Evolutionary conservation across 1,140 invertebrate genomes (phyloP), one percentile per base, ranked within the genome.

Genomic region (Nebria ingens): DNA sequence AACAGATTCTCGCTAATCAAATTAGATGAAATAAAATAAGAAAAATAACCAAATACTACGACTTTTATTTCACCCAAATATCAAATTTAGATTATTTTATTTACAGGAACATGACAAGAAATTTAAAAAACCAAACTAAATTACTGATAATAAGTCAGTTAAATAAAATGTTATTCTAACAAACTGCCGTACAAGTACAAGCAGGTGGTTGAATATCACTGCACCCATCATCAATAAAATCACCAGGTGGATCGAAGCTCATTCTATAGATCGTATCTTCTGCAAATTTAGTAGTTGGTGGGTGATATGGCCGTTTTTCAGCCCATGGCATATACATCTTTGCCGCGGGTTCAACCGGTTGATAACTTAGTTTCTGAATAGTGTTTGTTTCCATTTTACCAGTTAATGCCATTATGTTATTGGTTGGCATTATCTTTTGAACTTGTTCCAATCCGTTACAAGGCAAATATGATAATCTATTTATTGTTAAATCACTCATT

Each of bases 361-460:
- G 68, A 54, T 72, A 78, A 0, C 75, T 76, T 59, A 82, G 71
- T 66, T 80, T 80, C 23, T 80, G 80, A 1, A 82, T 65, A 9
- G 80, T 83, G 11, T 77, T 73, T 2, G 62, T 70, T 21, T 78
- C 78, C 58, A 83, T 71, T 19, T 77, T 80, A 9, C 72, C 73
- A 21, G 70, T 68, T 20, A 77, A 75, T 51, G 74, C 78, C 40
- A 68, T 66, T 21, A 78, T 64, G 21, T 72, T 73, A 0, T 73
- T 68, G 0, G 64, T 54, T 0, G 75, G 76, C 53, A 68, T 70
- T 52, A 71, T 66, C 1, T 63, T 59, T 12, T 67, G 68, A 0
- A 68, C 70, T 0, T 76, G 64, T 22, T 73, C 64, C 29, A 71
- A 70, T 58, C 72, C 0, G 70, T 67, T 19, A 76, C 71, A 0